These are phyloP conservation scores for Drosophila persimilis DNA, from an alignment of 1,140 invertebrate species.

Conservation along the genomic window DNA sequence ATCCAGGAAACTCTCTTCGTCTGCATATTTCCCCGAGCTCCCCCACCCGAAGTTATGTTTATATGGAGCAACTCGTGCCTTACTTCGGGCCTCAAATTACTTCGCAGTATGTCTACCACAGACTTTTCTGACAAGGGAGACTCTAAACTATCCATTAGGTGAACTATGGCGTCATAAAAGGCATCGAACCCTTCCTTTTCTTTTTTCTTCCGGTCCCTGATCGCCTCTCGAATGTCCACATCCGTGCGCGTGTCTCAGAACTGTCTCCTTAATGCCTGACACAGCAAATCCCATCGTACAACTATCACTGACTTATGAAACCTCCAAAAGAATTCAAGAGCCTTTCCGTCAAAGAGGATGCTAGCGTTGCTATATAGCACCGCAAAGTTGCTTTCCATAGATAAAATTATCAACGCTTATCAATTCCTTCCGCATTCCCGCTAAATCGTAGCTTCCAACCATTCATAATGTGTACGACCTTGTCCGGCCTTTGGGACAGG, in stretches of 20 bases:
- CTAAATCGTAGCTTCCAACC: slow-evolving; percentile 11
- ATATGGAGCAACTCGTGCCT: slow-evolving; percentile 1
- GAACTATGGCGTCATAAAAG: neutral
- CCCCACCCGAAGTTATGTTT: neutral
- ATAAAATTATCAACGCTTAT: slow-evolving; percentile 3
- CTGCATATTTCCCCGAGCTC: slow-evolving; percentile 11
- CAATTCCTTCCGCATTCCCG: neutral
- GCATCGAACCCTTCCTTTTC: neutral
- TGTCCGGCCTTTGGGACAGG: neutral
- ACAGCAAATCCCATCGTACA: neutral
- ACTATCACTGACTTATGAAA: no score
- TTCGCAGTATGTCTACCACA: neutral
- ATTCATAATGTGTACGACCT: slow-evolving; percentile 4
- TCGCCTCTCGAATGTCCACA: neutral
- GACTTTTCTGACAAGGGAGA: neutral
- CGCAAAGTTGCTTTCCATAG: neutral
- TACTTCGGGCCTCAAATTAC: slow-evolving; percentile 3
- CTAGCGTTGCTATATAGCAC: neutral
- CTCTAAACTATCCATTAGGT: neutral
- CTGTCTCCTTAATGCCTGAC: neutral
- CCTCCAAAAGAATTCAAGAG: no score
- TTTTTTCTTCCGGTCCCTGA: slow-evolving; percentile 3
- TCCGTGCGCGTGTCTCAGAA: slow-evolving; percentile 2
- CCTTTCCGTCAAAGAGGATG: no score
- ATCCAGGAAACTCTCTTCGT: neutral